Conservation (phyloP, 2,113 vertebrate genomes). For the Corythoichthys intestinalis region DNA sequence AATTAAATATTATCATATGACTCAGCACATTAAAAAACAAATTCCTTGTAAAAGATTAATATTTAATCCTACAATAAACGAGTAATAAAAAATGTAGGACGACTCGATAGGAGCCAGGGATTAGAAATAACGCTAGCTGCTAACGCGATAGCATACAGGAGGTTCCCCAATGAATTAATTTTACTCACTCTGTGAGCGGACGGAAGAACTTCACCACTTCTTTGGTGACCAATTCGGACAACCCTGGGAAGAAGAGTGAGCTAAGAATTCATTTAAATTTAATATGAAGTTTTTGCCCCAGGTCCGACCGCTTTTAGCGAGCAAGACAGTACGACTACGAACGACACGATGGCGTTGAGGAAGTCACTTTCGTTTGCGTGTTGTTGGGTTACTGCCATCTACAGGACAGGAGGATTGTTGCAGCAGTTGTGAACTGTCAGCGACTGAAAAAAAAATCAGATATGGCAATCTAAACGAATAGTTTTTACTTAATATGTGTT, state of each 20-base stretch:
- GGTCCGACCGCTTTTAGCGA: background rate
- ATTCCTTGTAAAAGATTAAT: too few species aligned
- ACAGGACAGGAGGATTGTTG: background rate
- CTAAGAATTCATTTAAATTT: background rate
- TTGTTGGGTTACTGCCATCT: background rate
- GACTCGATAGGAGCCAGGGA: too few species aligned
- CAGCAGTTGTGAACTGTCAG: background rate
- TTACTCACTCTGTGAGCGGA: background rate
- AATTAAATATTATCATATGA: too few species aligned
- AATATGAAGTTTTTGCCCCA: background rate
- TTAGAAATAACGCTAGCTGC: background rate
- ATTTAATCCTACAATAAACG: too few species aligned
- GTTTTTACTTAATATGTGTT: too few species aligned
- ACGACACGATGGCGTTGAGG: conserved; percentile 7
- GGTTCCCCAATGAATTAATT: background rate
- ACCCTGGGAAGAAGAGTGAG: background rate
- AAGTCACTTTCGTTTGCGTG: background rate
- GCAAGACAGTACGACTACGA: background rate
- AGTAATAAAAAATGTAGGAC: too few species aligned
- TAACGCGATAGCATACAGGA: conserved; percentile 2
- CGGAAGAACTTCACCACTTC: too few species aligned
- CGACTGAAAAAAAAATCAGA: background rate
- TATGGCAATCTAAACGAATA: background rate
- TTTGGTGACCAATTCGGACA: background rate
- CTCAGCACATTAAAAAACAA: too few species aligned